Evolutionary conservation across 2,797 vertebrate genomes (phyloP).

Genomic region (Sebastes oblongus): DNA sequence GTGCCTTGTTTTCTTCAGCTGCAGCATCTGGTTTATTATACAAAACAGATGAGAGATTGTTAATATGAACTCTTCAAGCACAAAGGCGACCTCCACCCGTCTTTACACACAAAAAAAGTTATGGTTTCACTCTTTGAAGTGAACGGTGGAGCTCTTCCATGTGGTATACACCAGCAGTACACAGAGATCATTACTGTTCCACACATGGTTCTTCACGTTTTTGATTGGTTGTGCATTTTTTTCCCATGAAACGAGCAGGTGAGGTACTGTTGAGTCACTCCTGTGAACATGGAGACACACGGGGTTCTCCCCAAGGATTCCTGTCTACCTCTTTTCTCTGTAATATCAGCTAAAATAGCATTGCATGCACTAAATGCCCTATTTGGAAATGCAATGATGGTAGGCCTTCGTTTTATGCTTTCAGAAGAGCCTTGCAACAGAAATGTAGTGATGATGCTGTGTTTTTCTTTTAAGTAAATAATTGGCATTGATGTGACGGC

Average conservation of each 20-base stretch:
- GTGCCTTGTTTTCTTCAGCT: slow-evolving; percentile 19
- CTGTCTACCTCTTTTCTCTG: neutral
- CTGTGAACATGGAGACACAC: neutral
- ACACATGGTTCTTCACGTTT: neutral
- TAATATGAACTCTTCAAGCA: slow-evolving; percentile 54
- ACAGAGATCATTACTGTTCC: neutral
- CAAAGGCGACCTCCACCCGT: slow-evolving; percentile 44
- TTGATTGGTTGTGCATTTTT: neutral
- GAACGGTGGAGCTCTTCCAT: neutral
- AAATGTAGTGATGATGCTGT: neutral
- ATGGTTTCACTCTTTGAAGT: slow-evolving; percentile 36
- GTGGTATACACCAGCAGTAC: neutral
- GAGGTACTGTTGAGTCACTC: slow-evolving; percentile 1
- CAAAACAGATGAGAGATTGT: slow-evolving; percentile 70
- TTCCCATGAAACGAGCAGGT: slow-evolving; percentile 3
- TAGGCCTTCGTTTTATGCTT: neutral
- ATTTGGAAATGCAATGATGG: neutral
- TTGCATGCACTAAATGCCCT: neutral
- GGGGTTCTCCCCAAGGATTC: neutral
- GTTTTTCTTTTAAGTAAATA: neutral
- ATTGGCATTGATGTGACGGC: neutral
- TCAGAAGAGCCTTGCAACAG: neutral
- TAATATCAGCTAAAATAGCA: neutral
- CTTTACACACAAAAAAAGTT: slow-evolving; percentile 10
- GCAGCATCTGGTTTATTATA: slow-evolving; percentile 68